These are phyloP conservation scores for Clarias laeviceps DNA, from an alignment of 2,797 vertebrate species.

Conservation along the genomic window DNA sequence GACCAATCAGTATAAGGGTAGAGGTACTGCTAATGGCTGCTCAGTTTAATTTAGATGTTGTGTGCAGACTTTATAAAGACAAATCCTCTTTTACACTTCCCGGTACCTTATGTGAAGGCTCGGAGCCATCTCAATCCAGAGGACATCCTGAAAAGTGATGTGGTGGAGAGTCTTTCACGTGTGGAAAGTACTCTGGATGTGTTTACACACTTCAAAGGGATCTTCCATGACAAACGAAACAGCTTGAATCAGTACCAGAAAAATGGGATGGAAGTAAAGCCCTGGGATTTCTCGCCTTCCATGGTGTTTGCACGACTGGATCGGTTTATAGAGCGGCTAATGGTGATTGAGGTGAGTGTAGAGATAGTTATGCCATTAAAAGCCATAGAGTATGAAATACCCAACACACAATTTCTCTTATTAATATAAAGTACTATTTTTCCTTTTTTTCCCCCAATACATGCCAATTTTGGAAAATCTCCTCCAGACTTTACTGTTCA, in stretches of 20 bases:
- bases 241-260: conserved; percentile 77
- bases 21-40: neutral
- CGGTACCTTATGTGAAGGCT: conserved; percentile 71
- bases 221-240: conserved; percentile 74
- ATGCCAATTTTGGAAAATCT: neutral
- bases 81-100: neutral
- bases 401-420: neutral
- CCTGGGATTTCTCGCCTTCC: conserved; percentile 77
- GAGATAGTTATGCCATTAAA: neutral
- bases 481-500: conserved; percentile 78
- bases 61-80: neutral
- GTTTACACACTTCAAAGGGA: conserved; percentile 76
- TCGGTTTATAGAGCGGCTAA: conserved; percentile 77
- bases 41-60: neutral
- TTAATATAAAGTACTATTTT: neutral
- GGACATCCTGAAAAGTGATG: conserved; percentile 88
- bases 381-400: too few species aligned
- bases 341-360: conserved; percentile 74
- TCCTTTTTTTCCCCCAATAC: neutral
- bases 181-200: conserved; percentile 75
- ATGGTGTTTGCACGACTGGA: conserved; percentile 84
- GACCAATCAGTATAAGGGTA: neutral
- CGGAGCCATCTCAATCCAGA: conserved; percentile 79
- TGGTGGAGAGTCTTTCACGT: conserved; percentile 80
- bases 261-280: conserved; percentile 69